Base-by-base conservation (phyloP, 2,113 vertebrate species). In the Sterrhoptilus dennistouni region DNA sequence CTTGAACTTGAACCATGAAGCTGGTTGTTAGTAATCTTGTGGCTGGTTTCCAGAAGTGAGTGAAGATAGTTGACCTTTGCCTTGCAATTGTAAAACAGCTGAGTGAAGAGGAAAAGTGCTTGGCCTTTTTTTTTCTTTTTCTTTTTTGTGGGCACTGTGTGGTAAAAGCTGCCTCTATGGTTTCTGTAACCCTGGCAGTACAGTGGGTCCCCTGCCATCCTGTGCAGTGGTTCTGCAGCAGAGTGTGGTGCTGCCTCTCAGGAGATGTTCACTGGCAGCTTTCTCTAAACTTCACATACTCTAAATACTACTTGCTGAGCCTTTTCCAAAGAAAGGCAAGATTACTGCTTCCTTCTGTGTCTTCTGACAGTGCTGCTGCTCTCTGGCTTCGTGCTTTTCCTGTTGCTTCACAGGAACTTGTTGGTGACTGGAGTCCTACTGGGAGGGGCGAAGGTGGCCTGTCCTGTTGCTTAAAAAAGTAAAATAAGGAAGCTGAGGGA, bases 11-110 rank as follows among this genome's bases (percentile, higher is more conserved):
- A 92, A 94, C 96, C 87, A 93, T 97, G 97, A 96, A 91, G 93
- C 89, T 97, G 80, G 94, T 97, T 83, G 86, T 97, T 98, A 97
- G 97, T 97, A 97, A 96, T 97, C 95, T 96, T 97, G 92, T 98
- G 98, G 97, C 97, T 96, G 74, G 89, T 91, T 69, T 97, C 97
- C 96, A 98, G 70, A 93, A 96, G 82, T 44, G 66, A 97, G 85
- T 90, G 92, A 97, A 97, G 92, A 93, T 96, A 68, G 95, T 83
- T 97, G 92, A 90, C 95, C 91, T 97, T 97, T 98, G 97, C 88
- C 96, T 97, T 70, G 56, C 87, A 89, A 82, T 85, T 96, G 90
- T 97, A 95, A 93, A 95, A 93, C 87, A 96, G 92, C 95, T 95
- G 95, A 94, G 76, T 84, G 81, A 96, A 94, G 95, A 97, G 93